A percentile compares a stretch with the other conserved stretches of the same genome.
Evolutionary conservation across 2,797 vertebrate species (phyloP).

Genomic region (Myotis planiceps): DNA sequence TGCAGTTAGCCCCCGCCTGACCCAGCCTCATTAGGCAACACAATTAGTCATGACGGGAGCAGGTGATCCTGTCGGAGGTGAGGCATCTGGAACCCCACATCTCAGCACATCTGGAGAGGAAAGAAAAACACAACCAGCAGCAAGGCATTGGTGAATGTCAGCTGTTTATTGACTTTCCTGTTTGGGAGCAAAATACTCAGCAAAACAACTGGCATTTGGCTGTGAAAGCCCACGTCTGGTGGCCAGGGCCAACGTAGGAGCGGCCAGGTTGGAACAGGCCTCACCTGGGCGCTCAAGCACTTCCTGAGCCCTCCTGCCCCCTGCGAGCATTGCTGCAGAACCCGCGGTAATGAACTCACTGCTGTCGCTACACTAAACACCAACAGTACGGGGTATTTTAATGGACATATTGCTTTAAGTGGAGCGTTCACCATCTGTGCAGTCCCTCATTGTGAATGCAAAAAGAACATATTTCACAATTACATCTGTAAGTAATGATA

Average conservation of each 20-base stretch:
- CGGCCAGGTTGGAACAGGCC: neutral
- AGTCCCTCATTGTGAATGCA: constrained; percentile 87
- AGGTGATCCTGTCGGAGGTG: constrained; percentile 28
- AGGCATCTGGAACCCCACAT: constrained; percentile 72
- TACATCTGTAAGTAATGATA: constrained; percentile 91
- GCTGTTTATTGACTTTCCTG: constrained; percentile 70
- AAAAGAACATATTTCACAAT: constrained; percentile 90
- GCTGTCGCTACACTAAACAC: constrained; percentile 82
- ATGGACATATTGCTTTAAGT: constrained; percentile 89
- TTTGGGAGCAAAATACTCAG: constrained; percentile 22
- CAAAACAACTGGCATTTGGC: neutral
- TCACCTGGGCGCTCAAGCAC: neutral
- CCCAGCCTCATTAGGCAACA: neutral
- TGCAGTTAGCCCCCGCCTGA: neutral
- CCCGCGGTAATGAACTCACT: constrained; percentile 72
- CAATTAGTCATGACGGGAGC: neutral
- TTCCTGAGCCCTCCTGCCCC: constrained; percentile 47
- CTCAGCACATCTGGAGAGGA: constrained; percentile 76
- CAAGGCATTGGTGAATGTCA: constrained; percentile 63
- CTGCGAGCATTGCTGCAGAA: constrained; percentile 29
- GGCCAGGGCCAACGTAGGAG: neutral
- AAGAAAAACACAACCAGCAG: constrained; percentile 46
- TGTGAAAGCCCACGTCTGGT: neutral
- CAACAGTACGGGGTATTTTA: constrained; percentile 86
- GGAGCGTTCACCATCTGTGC: constrained; percentile 89